These are phyloP conservation scores for Acanthurus tractus DNA, from an alignment of 2,797 vertebrate species.

Conservation along the genomic window DNA sequence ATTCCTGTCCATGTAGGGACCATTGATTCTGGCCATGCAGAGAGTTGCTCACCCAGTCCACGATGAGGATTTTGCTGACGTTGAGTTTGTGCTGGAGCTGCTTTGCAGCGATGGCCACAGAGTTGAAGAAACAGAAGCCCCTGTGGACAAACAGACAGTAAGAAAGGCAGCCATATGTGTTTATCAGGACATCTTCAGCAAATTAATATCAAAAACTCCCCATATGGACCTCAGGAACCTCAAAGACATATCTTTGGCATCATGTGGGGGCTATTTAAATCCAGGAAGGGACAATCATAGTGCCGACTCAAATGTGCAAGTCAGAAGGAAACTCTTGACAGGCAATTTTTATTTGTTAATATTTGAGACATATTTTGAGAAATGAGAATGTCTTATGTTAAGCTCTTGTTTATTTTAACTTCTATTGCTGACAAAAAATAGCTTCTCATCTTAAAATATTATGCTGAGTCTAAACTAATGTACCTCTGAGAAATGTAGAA, in stretches of 20 bases:
- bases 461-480: slow-evolving; percentile 41
- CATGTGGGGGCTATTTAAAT: slow-evolving; percentile 47
- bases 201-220: slow-evolving; percentile 57
- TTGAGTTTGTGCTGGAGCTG: slow-evolving; percentile 95
- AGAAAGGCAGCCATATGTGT: slow-evolving; percentile 65
- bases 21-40: slow-evolving; percentile 33
- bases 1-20: slow-evolving; percentile 49
- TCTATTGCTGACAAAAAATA: slow-evolving; percentile 55
- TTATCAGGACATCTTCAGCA: slow-evolving; percentile 41
- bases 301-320: slow-evolving; percentile 22
- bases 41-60: slow-evolving; percentile 91
- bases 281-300: slow-evolving; percentile 55
- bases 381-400: slow-evolving; percentile 39
- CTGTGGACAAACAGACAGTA: slow-evolving; percentile 74
- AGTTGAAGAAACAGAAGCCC: slow-evolving; percentile 99
- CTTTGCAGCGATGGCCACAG: slow-evolving; percentile 94
- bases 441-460: slow-evolving; percentile 40
- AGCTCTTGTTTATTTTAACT: slow-evolving; percentile 33
- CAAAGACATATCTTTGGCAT: slow-evolving; percentile 31
- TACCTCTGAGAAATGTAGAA: slow-evolving; percentile 45
- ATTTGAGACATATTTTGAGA: slow-evolving; percentile 46
- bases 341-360: slow-evolving; percentile 40
- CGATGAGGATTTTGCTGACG: slow-evolving; percentile 94
- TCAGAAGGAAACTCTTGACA: slow-evolving; percentile 42
- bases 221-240: slow-evolving; percentile 68